Conservation (phyloP, 2,113 vertebrate species). For the Scolopax mira region DNA sequence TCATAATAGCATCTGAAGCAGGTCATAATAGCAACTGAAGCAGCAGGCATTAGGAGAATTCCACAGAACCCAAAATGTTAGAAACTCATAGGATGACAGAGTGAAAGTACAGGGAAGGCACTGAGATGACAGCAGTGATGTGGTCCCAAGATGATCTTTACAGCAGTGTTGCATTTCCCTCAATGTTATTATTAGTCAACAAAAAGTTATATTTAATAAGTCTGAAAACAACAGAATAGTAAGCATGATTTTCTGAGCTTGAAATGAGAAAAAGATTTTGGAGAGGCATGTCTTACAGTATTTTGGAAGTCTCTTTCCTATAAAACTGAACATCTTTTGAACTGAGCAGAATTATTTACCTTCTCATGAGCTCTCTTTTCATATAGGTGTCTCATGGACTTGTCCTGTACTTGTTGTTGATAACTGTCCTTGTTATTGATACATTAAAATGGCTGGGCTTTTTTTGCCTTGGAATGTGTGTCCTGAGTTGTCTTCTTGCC, state of each 20-base stretch:
- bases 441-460: not conserved
- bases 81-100: not conserved
- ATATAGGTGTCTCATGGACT: not conserved
- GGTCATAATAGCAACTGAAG: not conserved
- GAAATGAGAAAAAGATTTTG: not conserved
- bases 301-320: not conserved
- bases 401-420: not conserved
- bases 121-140: not conserved
- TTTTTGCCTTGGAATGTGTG: not conserved
- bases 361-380: not conserved
- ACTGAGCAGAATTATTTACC: not conserved
- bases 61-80: not conserved
- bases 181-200: not conserved
- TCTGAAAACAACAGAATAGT: not conserved
- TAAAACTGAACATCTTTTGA: not conserved
- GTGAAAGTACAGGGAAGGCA: not conserved
- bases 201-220: not conserved
- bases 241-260: not conserved
- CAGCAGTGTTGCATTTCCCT: not conserved
- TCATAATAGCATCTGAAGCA: not conserved
- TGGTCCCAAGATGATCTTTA: not conserved
- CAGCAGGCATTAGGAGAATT: not conserved
- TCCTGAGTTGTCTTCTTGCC: not conserved
- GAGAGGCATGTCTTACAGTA: not conserved
- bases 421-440: not conserved